Base-by-base conservation (phyloP, 1,140 invertebrate species). In the Epicauta chinensis region DNA sequence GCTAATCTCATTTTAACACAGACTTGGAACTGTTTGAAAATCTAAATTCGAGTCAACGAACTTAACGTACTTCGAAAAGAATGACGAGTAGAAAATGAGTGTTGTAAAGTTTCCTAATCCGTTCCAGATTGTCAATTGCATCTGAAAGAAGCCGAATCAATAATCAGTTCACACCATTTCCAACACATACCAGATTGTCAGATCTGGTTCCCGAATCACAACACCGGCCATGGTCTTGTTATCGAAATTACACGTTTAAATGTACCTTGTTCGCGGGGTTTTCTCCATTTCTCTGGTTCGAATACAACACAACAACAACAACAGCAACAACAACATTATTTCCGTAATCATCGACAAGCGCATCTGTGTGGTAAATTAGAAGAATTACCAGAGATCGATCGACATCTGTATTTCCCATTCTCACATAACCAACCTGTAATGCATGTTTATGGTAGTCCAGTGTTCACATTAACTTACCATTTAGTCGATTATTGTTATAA, bases 401-500 rank as follows among this genome's bases (percentile, higher is more conserved):
- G 79, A 38, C 73, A 69, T 41, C 73, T 79, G 48, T 72, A 81
- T 37, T 81, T 81, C 60, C 70, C 72, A 14, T 67, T 72, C 0
- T 73, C 73, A 17, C 70, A 67, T 44, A 64, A 70, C 13, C 69
- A 60, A 55, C 63, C 70, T 0, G 57, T 65, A 23, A 56, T 81
- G 47, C 71, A 75, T 53, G 63, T 79, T 14, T 75, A 78, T 55
- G 78, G 77, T 42, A 71, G 71, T 62, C 80, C 79, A 30, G 73
- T 77, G 60, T 83, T 83, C 73, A 71, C 75, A 57, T 71, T 81
- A 51, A 68, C 65, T 23, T 82, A 79, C 69, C 76, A 74, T 55
- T 65, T 77, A 45, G 81, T 83, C 16, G 80, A 82, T 66, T 77
- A 78, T 60, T 84, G 81, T 54, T 81, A 82, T 61, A 79, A 82